Base-by-base conservation (phyloP, 1,140 invertebrate species). In the Drosophila carrolli region DNA sequence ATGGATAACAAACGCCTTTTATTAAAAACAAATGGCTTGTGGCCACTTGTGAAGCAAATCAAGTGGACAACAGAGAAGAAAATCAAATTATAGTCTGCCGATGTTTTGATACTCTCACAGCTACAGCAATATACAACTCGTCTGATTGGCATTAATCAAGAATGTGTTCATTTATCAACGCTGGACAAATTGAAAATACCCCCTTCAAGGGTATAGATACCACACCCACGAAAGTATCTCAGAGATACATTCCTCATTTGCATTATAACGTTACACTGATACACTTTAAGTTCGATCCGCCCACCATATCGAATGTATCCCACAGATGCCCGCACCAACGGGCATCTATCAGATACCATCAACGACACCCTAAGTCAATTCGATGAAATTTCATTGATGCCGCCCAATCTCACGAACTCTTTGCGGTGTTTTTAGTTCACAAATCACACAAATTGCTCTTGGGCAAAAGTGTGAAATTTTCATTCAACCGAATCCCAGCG, bases 381-480 rank as follows among this genome's bases (percentile, higher is more conserved):
- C 37, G 41, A 50, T 58, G 37, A 71, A 71, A 50, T 48, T 41
- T 50, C 61, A 65, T 65, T 57, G 61, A 65, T 55, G 40, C 38
- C 29, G 58, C 14, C 50, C 13, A 16, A 43, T 23, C 13, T 6
- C 7, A 13, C 35, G 19, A 55, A 35, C 38, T 43, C 48, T 63
- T 19, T 48, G 19, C 13, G 8, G 19, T 56, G 38, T 71, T 71
- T 70, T 53, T 44, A 79, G 71, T 71, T 50, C 81, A 82, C 80
- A 82, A 82, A 82, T 82, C 79, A 82, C 58, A 75, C 43, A 58
- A 82, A 71, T 75, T 86, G 75, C 55, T 51, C 1, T 40, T 32
- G 73, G 73, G 62, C 61, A 76, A 76, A 68, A 77, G 73, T 77
- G 63, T 77, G 65, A 57, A 77, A 61, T 76, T 76, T 77, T 76